phyloP scores from a whole-genome alignment of 2,113 vertebrate genomes.

The Xenopus borealis region DNA sequence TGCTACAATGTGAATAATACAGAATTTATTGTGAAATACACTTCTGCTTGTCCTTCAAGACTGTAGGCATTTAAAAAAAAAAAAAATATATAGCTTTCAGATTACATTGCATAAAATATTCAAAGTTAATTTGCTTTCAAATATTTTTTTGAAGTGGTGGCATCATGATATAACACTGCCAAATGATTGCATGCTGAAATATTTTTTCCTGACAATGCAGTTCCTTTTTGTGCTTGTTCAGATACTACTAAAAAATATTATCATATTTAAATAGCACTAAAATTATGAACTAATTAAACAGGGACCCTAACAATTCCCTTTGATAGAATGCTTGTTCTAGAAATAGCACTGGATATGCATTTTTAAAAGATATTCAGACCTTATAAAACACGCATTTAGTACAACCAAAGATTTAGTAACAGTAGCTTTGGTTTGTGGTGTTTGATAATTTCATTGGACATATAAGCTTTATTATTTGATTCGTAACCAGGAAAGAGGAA shows the following conservation, averaged over 20 bases:
- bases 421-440: too few species aligned
- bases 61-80: conserved; percentile 12
- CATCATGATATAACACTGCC: conserved; percentile 10
- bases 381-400: background rate
- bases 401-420: too few species aligned
- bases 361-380: background rate
- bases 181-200: conserved; percentile 8
- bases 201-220: conserved; percentile 22
- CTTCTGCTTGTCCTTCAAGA: conserved; percentile 7
- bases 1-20: too few species aligned
- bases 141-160: conserved; percentile 1
- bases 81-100: conserved; percentile 15
- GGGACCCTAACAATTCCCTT: conserved; percentile 28
- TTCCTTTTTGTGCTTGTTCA: conserved; percentile 5
- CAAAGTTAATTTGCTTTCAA: conserved; percentile 24
- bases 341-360: conserved; percentile 3
- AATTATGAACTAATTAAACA: conserved; percentile 25
- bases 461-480: background rate
- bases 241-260: conserved; percentile 5
- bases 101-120: conserved; percentile 37
- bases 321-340: conserved; percentile 4
- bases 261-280: background rate
- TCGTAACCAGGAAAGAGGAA: too few species aligned
- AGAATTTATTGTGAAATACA: background rate
- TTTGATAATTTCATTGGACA: too few species aligned